Conservation (phyloP, 2,797 vertebrate genomes). For the Tokudaia tokunoshimensis region DNA sequence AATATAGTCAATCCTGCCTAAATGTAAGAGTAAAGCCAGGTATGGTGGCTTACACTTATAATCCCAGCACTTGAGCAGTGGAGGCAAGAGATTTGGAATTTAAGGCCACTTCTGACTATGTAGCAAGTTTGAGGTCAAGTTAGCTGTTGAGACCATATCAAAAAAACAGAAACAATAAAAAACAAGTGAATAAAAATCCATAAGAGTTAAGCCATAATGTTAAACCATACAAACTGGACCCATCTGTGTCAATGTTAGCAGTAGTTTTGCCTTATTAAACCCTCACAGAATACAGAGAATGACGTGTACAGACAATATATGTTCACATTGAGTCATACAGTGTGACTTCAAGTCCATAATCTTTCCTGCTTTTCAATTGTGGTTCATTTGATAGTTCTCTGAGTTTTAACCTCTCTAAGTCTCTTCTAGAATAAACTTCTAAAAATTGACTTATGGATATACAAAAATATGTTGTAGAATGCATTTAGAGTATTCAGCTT, state of each 20-base stretch:
- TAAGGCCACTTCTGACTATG: background rate
- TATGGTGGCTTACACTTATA: background rate
- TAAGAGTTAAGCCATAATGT: background rate
- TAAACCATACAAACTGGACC: background rate
- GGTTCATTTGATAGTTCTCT: background rate
- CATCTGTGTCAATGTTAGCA: background rate
- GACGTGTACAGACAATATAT: too few relatives aligned
- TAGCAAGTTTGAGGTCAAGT: background rate
- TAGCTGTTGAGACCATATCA: background rate
- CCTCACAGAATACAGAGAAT: background rate
- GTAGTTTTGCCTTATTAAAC: background rate
- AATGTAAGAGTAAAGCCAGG: background rate
- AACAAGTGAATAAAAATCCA: background rate
- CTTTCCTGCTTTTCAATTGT: background rate
- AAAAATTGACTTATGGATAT: background rate
- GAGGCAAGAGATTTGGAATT: background rate
- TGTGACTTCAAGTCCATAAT: background rate
- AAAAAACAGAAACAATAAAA: background rate
- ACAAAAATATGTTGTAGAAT: background rate
- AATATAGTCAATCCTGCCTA: background rate
- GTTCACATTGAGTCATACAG: background rate
- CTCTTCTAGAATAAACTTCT: background rate
- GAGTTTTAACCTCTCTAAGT: background rate
- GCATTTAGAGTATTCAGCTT: background rate
- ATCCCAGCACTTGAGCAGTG: background rate